Base-by-base conservation (phyloP, 2,888 invertebrate species). In the Ctenicera cuprea region DNA sequence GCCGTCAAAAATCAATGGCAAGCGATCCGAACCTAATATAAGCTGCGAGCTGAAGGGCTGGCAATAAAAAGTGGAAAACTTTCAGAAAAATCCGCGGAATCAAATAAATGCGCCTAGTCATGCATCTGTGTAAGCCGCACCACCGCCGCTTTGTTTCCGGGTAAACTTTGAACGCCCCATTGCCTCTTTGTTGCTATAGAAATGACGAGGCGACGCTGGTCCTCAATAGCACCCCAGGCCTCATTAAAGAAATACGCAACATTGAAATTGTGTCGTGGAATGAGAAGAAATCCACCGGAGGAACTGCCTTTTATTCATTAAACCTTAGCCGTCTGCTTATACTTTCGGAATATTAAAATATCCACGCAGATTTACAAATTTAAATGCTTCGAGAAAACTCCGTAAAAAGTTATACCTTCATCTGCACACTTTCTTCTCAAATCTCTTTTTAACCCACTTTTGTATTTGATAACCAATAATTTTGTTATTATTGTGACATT, bases 31-130 rank as follows among this genome's bases (percentile, higher is more conserved):
- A 68, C 73, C 69, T 71, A 76, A 76, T 76, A 76, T 76, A 66
- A 65, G 66, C 65, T 48, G 59, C 50, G 59, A 71, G 57, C 18
- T 50, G 45, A 50, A 63, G 62, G 68, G 63, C 59, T 43, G 67
- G 54, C 41, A 62, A 33, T 61, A 73, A 72, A 68, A 73, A 73
- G 65, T 67, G 59, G 67, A 61, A 73, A 73, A 50, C 77, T 80
- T 79, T 77, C 69, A 74, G 80, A 79, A 82, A 81, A 80, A 62
- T 81, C 78, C 78, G 71, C 76, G 77, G 79, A 82, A 82, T 82
- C 79, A 79, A 81, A 81, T 82, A 82, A 82, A 82, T 80, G 80
- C 76, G 82, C 78, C 75, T 81, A 80, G 81, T 81, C 81, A 81
- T 80, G 81, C 82, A 81, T 82, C 80, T 81, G 80, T 78, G 80